phyloP scores from a whole-genome alignment of 2,888 invertebrate species.

The Diploptera punctata region DNA sequence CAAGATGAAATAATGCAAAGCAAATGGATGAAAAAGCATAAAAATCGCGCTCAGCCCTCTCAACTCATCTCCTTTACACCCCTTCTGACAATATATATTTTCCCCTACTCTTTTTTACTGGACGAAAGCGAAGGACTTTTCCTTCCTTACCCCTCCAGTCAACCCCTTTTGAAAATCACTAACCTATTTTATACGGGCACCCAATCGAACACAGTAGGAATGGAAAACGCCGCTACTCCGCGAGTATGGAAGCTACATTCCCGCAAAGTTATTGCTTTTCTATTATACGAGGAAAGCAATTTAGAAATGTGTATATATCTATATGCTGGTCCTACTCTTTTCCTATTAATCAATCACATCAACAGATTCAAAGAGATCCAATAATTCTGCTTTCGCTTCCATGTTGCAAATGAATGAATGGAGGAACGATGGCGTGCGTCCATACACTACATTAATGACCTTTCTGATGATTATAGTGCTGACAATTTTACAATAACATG shows the following conservation, averaged over 20 bases:
- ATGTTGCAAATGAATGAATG: neutral
- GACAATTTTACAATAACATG: too few species aligned
- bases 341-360: constrained; percentile 19
- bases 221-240: constrained; percentile 8
- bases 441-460: too few species aligned
- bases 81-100: too few species aligned
- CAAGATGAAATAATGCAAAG: neutral
- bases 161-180: too few species aligned
- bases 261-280: constrained; percentile 8
- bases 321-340: neutral
- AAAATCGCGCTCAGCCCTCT: neutral
- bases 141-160: too few species aligned
- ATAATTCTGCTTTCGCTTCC: constrained; percentile 2
- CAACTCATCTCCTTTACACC: neutral
- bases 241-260: neutral
- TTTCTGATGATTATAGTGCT: too few species aligned
- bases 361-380: neutral
- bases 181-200: constrained; percentile 19
- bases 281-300: neutral
- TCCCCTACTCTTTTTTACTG: too few species aligned
- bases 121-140: neutral
- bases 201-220: constrained; percentile 12
- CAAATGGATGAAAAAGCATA: neutral
- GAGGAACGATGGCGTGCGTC: too few species aligned
- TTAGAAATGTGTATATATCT: constrained; percentile 2